Base-by-base conservation (phyloP, 1,140 invertebrate genomes). In the Neodiprion fabricii region DNA sequence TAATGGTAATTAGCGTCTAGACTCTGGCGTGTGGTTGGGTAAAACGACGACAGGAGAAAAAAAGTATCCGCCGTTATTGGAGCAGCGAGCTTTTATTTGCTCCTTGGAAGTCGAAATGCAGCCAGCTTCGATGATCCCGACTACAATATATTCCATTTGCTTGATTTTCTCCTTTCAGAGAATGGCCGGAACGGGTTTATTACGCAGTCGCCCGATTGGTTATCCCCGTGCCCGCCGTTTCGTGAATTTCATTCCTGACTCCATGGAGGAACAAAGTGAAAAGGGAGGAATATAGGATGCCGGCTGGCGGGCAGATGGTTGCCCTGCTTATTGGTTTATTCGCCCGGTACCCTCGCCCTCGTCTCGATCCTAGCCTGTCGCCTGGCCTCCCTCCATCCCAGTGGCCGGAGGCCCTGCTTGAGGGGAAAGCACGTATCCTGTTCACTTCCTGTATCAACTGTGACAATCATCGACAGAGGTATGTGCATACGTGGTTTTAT, bases 241-340 rank as follows among this genome's bases (percentile, higher is more conserved):
- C 53, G 53, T 61, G 53, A 61, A 61, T 61, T 61, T 17, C 53
- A 17, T 61, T 61, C 53, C 53, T 17, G 53, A 17, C 11, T 12
- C 11, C n/a, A 8, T 40, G 9, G 48, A 48, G 53, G 67, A 61
- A 70, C 71, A 72, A 67, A 67, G 75, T 66, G 74, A 79, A 48
- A 75, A 76, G 76, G 72, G 72, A 81, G 79, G 84, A 82, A 84
- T 61, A 61, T 14, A 9, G 53, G 81, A 84, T 85, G 85, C 87
- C 87, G 86, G 86, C 85, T 88, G 86, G 84, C 81, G 83, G 87
- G 86, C 87, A 88, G 87, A 88, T 88, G 87, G 86, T 85, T 87
- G 84, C 82, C 80, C 81, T 86, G 85, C 87, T 88, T 88, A 88
- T 88, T 88, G 86, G 86, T 88, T 87, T 85, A 87, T 85, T 88